These are phyloP conservation scores for Peromyscus maniculatus DNA, from an alignment of 2,113 vertebrate species.

Conservation along the genomic window DNA sequence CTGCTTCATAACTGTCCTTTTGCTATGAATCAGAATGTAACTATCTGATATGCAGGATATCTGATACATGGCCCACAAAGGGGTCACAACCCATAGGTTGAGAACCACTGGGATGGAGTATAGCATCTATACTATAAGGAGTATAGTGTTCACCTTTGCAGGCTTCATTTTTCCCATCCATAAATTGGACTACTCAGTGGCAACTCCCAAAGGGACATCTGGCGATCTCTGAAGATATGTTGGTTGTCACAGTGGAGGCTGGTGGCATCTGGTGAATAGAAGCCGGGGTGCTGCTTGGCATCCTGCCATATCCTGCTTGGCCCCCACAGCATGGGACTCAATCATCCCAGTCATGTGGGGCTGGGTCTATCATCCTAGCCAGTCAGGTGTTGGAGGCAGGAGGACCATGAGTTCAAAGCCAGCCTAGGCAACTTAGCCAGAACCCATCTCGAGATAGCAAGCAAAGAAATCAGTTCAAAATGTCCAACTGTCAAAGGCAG, in stretches of 20 bases:
- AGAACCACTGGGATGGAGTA: not conserved
- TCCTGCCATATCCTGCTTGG: not conserved
- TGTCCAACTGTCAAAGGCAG: no score
- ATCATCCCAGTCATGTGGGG: not conserved
- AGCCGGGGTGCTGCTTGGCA: not conserved
- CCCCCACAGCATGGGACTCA: not conserved
- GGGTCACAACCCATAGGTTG: not conserved
- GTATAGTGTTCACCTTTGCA: rapidly evolving
- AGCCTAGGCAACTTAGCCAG: not conserved
- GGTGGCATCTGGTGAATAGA: not conserved
- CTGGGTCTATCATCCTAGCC: not conserved
- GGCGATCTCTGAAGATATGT: not conserved
- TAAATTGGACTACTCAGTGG: not conserved
- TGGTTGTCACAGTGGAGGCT: not conserved
- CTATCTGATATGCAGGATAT: no score
- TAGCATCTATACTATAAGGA: not conserved
- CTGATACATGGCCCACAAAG: not conserved
- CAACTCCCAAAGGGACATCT: not conserved
- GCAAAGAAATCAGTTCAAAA: not conserved
- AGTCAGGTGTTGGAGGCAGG: not conserved
- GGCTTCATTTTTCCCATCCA: not conserved
- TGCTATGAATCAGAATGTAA: not conserved
- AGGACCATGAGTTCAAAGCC: not conserved
- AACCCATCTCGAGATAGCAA: not conserved
- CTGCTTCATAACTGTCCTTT: not conserved